Conservation (phyloP, 1,140 invertebrate genomes). For the Mylabris phalerata region DNA sequence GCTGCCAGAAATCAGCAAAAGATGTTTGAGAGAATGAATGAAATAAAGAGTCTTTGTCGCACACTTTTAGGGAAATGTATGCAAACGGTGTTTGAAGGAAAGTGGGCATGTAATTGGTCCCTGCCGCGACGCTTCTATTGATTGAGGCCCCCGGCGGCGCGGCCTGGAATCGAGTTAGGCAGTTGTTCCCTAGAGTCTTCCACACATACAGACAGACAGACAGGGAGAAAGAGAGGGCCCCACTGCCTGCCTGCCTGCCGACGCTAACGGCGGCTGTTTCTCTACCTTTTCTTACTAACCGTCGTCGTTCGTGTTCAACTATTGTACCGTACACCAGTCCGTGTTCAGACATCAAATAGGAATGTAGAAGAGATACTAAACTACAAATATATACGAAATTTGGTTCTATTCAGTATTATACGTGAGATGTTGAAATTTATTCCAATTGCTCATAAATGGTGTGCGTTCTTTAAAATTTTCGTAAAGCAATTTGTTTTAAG, state of each 20-base stretch:
- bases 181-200: slow-evolving; percentile 30
- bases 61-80: slow-evolving; percentile 38
- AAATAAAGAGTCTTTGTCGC: slow-evolving; percentile 28
- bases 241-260: slow-evolving; percentile 4
- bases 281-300: background rate
- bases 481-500: too few relatives aligned
- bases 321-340: too few relatives aligned
- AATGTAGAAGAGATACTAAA: too few relatives aligned
- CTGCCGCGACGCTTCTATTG: slow-evolving; percentile 38
- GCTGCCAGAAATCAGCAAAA: slow-evolving; percentile 14
- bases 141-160: slow-evolving; percentile 35
- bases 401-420: too few relatives aligned
- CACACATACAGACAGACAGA: background rate
- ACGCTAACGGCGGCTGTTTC: slow-evolving; percentile 2
- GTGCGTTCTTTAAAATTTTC: too few relatives aligned
- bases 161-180: slow-evolving; percentile 36
- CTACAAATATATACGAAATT: too few relatives aligned
- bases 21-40: slow-evolving; percentile 16
- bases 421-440: too few relatives aligned
- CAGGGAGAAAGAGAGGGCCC: background rate
- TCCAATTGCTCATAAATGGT: too few relatives aligned
- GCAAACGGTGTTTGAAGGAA: slow-evolving; percentile 44
- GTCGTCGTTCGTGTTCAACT: too few relatives aligned
- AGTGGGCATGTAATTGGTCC: slow-evolving; percentile 45
- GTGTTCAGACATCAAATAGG: too few relatives aligned